Percentiles rank a stretch among this genome's conserved stretches.
Conservation (phyloP, 2,888 invertebrate species). For the Drosophila hamatofila region DNA sequence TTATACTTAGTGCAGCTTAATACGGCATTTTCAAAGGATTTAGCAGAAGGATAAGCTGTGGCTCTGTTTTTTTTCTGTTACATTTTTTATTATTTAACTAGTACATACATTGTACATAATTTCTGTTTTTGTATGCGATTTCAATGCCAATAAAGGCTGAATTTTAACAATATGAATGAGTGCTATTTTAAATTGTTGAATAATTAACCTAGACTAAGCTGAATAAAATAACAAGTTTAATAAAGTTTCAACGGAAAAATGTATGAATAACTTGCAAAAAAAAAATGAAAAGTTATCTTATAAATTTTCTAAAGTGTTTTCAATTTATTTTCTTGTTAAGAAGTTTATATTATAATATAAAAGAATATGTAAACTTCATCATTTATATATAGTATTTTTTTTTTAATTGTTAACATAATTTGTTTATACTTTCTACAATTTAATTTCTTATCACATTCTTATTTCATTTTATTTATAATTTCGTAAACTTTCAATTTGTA, state of each 20-base stretch:
- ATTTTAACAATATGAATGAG: background rate
- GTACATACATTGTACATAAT: no score
- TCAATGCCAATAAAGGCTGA: background rate
- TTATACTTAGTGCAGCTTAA: slow-evolving; percentile 72
- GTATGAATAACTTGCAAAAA: no score
- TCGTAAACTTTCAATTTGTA: background rate
- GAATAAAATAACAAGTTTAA: background rate
- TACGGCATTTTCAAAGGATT: slow-evolving; percentile 61
- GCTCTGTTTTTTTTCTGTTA: background rate
- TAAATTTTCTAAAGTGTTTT: no score
- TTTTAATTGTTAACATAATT: no score
- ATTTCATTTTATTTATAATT: background rate
- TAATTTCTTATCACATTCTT: no score
- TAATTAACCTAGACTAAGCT: background rate
- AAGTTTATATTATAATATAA: no score
- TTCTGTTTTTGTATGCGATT: background rate
- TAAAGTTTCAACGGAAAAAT: background rate
- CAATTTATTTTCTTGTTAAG: no score
- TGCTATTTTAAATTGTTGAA: background rate
- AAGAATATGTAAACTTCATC: no score
- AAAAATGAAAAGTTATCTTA: no score
- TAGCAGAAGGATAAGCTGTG: slow-evolving; percentile 17
- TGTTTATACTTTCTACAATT: no score
- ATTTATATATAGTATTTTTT: no score
- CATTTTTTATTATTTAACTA: slow-evolving; percentile 8